Base-by-base conservation (phyloP, 2,888 invertebrate species). In the Chesias legatella region DNA sequence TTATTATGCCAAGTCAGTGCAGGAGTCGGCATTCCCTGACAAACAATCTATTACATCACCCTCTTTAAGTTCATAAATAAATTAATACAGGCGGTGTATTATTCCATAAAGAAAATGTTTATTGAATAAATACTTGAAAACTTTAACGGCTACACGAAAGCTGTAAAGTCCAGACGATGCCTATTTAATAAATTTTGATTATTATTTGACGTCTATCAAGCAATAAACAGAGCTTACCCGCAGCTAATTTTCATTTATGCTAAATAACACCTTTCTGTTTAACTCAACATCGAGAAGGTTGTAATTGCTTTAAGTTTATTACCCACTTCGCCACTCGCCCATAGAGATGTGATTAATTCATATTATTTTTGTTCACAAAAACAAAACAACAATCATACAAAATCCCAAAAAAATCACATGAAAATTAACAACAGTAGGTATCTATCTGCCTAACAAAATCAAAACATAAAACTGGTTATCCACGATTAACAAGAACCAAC, bases 191-290 rank as follows among this genome's bases (percentile, higher is more conserved):
- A 67, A 65, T 47, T 57, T 57, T 47, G 42, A 58, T 56, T 61
- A 62, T 66, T 61, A 67, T 66, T 63, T 53, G 56, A 63, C 56
- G 44, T 48, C 49, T 48, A 56, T 58, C 51, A 43, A 52, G 48
- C 40, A 51, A 53, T 62, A 62, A 59, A 61, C 47, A 26, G 48
- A 20, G 39, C 43, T 48, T 39, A 24, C 47, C 48, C 51, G 50
- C 58, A 56, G 56, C 56, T 59, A 60, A 53, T 52, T 60, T 56
- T 52, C 57, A 51, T 63, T 63, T 63, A 62, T 62, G 54, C 59
- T 58, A 60, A 60, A 50, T 55, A 56, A 45, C 51, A 39, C 43
- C 51, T 54, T 59, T 52, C 53, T 54, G 60, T 60, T 59, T 54
- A 57, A 56, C 52, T 48, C 39, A 40, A 48, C 53, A 51, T 39